Percentiles rank a stretch among this genome's conserved stretches.
phyloP scores from a whole-genome alignment of 2,797 vertebrate species.

The Pseudomugil tenellus region DNA sequence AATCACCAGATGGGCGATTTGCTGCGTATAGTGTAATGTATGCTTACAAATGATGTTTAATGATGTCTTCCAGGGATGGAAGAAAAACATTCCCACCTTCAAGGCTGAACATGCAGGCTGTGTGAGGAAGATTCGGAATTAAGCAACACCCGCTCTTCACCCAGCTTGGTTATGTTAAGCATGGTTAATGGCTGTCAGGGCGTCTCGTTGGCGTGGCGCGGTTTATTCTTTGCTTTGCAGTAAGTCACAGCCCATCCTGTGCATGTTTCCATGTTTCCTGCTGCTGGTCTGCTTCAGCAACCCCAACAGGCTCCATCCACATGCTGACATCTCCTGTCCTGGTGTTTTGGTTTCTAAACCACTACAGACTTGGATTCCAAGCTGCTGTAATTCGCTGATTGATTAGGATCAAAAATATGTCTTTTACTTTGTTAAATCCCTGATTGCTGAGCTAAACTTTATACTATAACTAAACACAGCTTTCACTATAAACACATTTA shows the following conservation, averaged over 20 bases:
- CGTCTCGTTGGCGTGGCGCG: constrained; percentile 10
- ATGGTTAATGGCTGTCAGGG: constrained; percentile 45
- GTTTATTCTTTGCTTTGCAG: constrained; percentile 1
- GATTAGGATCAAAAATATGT: no score
- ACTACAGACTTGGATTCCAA: background rate
- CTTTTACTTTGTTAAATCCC: no score
- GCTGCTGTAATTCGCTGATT: no score
- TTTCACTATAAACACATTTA: background rate
- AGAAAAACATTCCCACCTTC: constrained; percentile 61
- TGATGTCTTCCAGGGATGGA: constrained; percentile 71
- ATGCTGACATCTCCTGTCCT: background rate
- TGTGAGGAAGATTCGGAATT: constrained; percentile 41
- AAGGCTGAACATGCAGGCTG: constrained; percentile 54
- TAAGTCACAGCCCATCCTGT: constrained; percentile 4
- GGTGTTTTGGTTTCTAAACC: background rate
- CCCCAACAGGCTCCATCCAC: background rate
- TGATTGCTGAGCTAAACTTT: no score
- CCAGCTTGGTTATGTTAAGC: constrained; percentile 24
- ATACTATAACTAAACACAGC: no score
- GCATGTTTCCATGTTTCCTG: background rate
- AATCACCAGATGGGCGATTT: constrained; percentile 74
- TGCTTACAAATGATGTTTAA: constrained; percentile 77
- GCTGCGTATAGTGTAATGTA: constrained; percentile 66
- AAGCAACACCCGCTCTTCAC: constrained; percentile 3
- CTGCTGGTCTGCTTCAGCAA: background rate